Evolutionary conservation across 2,888 invertebrate species (phyloP).

Genomic region (Himalopsyche kuldschensis): DNA sequence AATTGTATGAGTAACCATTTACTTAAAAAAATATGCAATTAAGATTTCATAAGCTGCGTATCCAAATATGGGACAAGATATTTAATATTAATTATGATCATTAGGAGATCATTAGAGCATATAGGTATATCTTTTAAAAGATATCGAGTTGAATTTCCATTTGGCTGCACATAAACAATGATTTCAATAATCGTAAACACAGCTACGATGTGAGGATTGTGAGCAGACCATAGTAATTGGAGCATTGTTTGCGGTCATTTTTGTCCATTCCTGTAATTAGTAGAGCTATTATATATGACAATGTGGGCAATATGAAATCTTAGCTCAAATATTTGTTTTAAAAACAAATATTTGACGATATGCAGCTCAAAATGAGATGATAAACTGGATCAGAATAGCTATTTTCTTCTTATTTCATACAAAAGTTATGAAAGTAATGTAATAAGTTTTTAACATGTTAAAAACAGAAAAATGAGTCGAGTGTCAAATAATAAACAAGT

Average conservation of each 20-base stretch:
- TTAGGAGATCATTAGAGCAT: neutral
- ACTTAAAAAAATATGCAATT: neutral
- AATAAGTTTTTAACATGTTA: too few species aligned
- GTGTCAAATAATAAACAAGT: too few species aligned
- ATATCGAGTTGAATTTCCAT: neutral
- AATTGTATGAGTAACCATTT: too few species aligned
- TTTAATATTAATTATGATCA: neutral
- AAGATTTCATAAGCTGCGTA: neutral
- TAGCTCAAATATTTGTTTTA: too few species aligned
- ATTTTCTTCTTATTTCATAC: too few species aligned
- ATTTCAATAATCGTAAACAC: neutral
- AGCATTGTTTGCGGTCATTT: neutral
- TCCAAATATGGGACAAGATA: neutral
- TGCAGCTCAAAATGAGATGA: too few species aligned
- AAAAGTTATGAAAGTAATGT: too few species aligned
- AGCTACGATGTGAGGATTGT: neutral
- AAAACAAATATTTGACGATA: too few species aligned
- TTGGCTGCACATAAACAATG: neutral
- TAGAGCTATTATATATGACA: neutral
- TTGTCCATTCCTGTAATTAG: neutral
- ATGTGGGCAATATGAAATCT: neutral
- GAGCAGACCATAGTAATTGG: too few species aligned
- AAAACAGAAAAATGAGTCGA: too few species aligned
- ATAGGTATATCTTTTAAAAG: neutral
- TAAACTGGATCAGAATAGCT: too few species aligned